Evolutionary conservation across 2,888 invertebrate genomes (phyloP).

Genomic region (Melanchra persicariae): DNA sequence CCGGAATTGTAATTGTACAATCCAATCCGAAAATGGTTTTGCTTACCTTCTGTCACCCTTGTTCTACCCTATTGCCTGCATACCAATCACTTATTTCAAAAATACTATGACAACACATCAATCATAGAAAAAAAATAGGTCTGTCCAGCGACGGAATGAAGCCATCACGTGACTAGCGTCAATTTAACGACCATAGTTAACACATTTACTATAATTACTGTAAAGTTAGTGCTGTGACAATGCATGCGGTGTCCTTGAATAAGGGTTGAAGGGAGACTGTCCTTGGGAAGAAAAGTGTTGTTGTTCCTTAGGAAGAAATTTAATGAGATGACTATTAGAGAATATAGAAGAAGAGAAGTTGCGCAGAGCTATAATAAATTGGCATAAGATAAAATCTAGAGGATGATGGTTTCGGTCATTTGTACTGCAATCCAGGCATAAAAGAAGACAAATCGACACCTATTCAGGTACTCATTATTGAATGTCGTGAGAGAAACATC

Average conservation of each 20-base stretch:
- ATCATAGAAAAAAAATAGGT: slow-evolving; percentile 58
- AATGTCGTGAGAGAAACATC: not conserved
- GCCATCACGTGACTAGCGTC: slow-evolving; percentile 78
- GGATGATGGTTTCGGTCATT: not conserved
- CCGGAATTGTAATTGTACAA: too few species aligned
- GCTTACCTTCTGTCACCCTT: not conserved
- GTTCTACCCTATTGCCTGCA: not conserved
- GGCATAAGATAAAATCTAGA: too few species aligned
- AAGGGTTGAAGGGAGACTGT: slow-evolving; percentile 7
- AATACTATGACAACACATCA: slow-evolving; percentile 44
- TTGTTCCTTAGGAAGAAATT: not conserved
- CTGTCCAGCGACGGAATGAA: slow-evolving; percentile 67
- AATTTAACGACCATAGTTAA: slow-evolving; percentile 80
- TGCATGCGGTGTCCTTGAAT: slow-evolving; percentile 57
- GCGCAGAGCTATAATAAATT: too few species aligned
- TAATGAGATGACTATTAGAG: not conserved
- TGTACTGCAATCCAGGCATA: not conserved
- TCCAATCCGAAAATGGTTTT: not conserved
- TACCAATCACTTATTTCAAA: slow-evolving; percentile 55
- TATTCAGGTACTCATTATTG: not conserved
- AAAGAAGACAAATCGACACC: not conserved
- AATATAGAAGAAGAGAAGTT: not conserved
- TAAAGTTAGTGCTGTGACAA: slow-evolving; percentile 62
- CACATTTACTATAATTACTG: slow-evolving; percentile 83
- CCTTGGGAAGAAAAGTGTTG: not conserved